Percentiles rank a stretch among this genome's conserved stretches.
phyloP scores from a whole-genome alignment of 2,797 vertebrate species.

The Rousettus madagascariensis region DNA sequence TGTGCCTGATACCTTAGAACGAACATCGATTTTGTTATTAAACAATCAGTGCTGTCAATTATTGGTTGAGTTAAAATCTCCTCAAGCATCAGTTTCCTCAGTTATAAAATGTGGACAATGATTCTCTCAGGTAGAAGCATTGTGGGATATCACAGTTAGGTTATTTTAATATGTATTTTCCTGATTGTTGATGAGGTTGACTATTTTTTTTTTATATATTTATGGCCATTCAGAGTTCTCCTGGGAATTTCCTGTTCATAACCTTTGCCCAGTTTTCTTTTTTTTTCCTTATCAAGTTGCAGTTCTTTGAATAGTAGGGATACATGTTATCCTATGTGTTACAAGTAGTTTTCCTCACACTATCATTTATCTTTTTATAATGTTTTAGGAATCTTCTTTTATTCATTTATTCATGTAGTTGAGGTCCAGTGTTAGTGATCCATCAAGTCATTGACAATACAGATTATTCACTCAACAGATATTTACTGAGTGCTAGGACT shows the following conservation, averaged over 20 bases:
- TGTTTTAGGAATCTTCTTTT: background rate
- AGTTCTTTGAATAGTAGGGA: background rate
- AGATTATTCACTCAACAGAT: background rate
- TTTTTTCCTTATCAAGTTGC: background rate
- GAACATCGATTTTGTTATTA: background rate
- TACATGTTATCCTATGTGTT: background rate
- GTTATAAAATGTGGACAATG: background rate
- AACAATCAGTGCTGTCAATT: background rate
- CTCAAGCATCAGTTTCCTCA: background rate
- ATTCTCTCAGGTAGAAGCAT: background rate
- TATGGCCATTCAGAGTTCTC: constrained; percentile 12
- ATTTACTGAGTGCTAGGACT: background rate
- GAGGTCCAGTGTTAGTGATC: background rate
- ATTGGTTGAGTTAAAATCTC: background rate
- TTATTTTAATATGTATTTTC: background rate
- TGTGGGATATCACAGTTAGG: background rate
- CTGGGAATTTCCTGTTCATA: constrained; percentile 23
- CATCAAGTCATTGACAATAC: background rate
- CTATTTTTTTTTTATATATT: background rate
- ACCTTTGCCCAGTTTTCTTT: background rate
- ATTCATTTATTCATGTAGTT: background rate
- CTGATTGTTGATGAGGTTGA: background rate
- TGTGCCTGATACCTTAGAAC: background rate
- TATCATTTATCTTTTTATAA: background rate
- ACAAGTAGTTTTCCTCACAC: background rate